Evolutionary conservation across 1,140 invertebrate species (phyloP), one percentile per base, ranked within the genome.

Genomic region (Chrysoperla carnea): DNA sequence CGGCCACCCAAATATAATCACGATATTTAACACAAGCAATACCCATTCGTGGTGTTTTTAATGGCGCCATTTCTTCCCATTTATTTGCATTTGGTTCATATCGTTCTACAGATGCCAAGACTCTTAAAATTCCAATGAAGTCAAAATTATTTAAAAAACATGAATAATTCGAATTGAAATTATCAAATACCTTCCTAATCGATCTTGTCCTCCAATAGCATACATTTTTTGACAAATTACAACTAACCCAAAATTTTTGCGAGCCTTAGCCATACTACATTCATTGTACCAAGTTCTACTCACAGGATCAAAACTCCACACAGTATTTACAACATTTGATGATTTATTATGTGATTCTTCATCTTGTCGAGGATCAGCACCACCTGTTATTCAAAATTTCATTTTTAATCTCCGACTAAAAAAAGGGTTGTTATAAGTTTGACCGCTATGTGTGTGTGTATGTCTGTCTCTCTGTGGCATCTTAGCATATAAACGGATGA

Each of bases 1-100:
- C 74, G n/a, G 70, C 72, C 29, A 73, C 71, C 73, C 73, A 77
- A 52, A 76, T 74, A 44, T 66, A 66, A 51, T 73, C 67, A 29
- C 62, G 56, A 55, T 71, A 73, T 49, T 72, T 72, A 35, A 63
- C 56, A 36, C 61, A 61, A 2, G 69, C 71, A 9, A 66, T 59
- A 2, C 72, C 73, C 56, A 71, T 68, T 37, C 72, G 62, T 0
- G 69, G 64, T 6, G 60, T 55, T 8, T 52, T 46, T 66, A 77
- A 68, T 1, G 71, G 56, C 8, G 67, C 58, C 40, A 72, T 61
- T 49, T 66, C 63, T 41, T 56, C 60, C 73, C 74, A 76, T 0
- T 53, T 57, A 4, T 62, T 61, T 8, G 60, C 56, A 38, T 58
- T 55, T 3, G 70, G 65, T 45, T 74, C 67, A 49, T 69, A 76